A percentile compares a stretch with the other conserved stretches of the same genome.
phyloP scores from a whole-genome alignment of 37 sponge, comb jelly and placozoan genomes.

The Aplysina aerophoba region DNA sequence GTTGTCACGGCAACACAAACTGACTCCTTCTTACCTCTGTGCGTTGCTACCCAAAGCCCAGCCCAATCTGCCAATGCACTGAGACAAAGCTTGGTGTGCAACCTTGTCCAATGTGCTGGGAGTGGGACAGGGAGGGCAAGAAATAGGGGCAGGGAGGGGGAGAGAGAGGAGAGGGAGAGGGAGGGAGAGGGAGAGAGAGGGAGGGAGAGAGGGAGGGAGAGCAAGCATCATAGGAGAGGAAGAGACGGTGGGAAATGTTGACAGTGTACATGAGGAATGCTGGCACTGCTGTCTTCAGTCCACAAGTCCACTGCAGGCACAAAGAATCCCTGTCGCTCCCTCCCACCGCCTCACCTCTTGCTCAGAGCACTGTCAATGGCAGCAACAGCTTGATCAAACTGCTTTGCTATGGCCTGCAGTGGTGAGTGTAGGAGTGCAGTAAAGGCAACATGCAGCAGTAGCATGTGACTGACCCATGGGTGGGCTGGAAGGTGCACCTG shows the following conservation, averaged over 20 bases:
- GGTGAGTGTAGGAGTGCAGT: no score
- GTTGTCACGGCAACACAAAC: no score
- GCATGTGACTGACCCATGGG: no score
- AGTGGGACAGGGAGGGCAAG: neutral
- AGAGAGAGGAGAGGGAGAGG: neutral
- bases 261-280: neutral
- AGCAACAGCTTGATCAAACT: slow-evolving; percentile 3
- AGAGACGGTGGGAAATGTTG: neutral
- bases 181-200: neutral
- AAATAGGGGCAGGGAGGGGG: neutral
- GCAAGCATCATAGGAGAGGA: neutral
- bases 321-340: no score
- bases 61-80: slow-evolving; percentile 11
- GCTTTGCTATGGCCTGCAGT: neutral
- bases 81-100: slow-evolving; percentile 1
- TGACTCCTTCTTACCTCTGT: no score
- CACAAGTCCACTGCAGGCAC: no score
- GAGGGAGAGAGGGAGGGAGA: neutral
- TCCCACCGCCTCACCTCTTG: neutral
- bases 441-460: no score
- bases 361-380: slow-evolving; percentile 12
- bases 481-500: neutral
- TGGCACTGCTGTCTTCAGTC: no score
- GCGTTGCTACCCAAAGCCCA: neutral
- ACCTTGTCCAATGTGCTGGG: neutral